Base-by-base conservation (phyloP, 1,140 invertebrate genomes). In the Metaphire vulgaris region DNA sequence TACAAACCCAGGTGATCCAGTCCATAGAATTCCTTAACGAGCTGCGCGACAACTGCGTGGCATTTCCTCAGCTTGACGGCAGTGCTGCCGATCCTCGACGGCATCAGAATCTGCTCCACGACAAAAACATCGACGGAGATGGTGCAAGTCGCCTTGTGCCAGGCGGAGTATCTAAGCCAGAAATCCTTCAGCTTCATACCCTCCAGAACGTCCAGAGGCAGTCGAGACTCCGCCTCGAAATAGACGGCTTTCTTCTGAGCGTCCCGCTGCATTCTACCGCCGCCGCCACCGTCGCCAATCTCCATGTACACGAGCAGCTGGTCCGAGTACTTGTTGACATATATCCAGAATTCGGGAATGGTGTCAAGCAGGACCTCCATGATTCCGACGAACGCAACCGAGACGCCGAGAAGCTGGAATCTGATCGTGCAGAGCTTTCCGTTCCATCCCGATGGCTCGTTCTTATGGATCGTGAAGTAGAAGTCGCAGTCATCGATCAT, bases 281-380 rank as follows among this genome's bases (percentile, higher is more conserved):
- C 32, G 30, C 69, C 29, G 26, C 1, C 30, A 74, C 28, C 16
- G 21, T 29, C 26, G 0, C 16, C 74, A 67, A 68, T 76, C 64
- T 79, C 56, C 32, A 79, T 75, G 12, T 74, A 69, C 68, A 80
- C 76, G 56, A 72, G 76, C 30, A 34, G n/a, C 0, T 28, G 34
- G 32, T 41, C 56, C 67, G 77, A 74, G 28, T 81, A 80, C 21
- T 79, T 72, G 30, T 75, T 77, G 29, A 79, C 79, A 68, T 78
- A 83, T 83, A 74, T 86, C 86, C 21, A 87, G 33, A 69, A 86
- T 81, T 77, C 81, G 83, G 31, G 77, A 69, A 33, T 79, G 6
- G 32, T 70, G n/a, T 81, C 70, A 79, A 80, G 81, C 1, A 87
- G 79, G 80, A 87, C 85, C 32, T 87, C 72, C 83, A 83, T 85